Evolutionary conservation across 35 echinoderm and acorn worm genomes (phyloP).

Genomic region (Amphiura filiformis): DNA sequence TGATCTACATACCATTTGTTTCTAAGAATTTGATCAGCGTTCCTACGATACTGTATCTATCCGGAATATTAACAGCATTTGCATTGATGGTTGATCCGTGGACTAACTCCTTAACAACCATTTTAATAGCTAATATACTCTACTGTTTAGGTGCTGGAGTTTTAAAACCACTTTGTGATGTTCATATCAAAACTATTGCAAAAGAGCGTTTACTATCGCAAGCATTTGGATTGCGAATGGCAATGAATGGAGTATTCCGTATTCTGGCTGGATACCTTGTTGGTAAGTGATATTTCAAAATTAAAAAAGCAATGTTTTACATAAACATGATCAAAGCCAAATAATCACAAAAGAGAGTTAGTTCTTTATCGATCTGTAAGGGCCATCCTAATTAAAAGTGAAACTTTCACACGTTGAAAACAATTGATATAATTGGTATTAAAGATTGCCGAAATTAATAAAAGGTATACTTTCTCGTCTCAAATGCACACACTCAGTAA

Average conservation of each 20-base stretch:
- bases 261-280: conserved; percentile 7
- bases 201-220: neutral
- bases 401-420: neutral
- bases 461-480: neutral
- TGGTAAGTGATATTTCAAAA: neutral
- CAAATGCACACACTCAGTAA: too few relatives aligned
- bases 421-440: neutral
- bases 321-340: neutral
- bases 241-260: conserved; percentile 12
- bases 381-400: neutral
- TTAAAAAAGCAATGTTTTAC: neutral
- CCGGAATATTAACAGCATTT: neutral
- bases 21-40: neutral
- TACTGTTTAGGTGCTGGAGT: conserved; percentile 1
- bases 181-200: neutral
- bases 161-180: neutral
- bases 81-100: neutral
- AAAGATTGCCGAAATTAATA: neutral
- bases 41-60: neutral
- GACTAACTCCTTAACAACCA: neutral
- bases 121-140: neutral
- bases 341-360: too few relatives aligned
- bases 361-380: neutral
- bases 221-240: neutral
- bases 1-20: neutral